A percentile compares a stretch with the other conserved stretches of the same genome.
Conservation (phyloP, 2,888 invertebrate genomes). For the Apodemia mormo region DNA sequence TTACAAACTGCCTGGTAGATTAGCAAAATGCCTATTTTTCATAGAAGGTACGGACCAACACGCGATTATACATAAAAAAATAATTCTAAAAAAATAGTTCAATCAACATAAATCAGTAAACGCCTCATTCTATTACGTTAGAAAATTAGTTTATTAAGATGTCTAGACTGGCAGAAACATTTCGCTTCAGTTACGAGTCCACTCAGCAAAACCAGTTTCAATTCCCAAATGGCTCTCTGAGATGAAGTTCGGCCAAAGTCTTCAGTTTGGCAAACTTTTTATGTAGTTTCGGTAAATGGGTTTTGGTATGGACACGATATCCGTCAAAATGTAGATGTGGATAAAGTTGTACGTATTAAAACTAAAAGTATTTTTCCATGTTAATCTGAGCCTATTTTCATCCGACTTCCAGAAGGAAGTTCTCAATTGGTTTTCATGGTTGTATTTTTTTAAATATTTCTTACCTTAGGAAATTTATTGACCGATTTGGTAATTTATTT, state of each 20-base stretch:
- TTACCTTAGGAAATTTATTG: no score
- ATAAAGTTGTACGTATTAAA: constrained; percentile 5
- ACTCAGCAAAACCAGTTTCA: constrained; percentile 14
- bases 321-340: neutral
- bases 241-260: constrained; percentile 11
- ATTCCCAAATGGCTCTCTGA: constrained; percentile 11
- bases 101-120: neutral
- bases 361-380: neutral
- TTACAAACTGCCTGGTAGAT: no score
- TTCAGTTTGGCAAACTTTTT: constrained; percentile 7
- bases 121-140: neutral
- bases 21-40: no score
- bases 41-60: no score
- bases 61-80: no score
- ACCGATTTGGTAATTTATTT: no score
- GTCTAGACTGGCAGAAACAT: constrained; percentile 3
- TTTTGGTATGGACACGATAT: neutral
- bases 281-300: constrained; percentile 13
- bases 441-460: no score
- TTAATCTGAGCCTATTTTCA: neutral
- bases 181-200: constrained; percentile 12
- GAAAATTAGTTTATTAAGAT: neutral
- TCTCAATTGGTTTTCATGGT: no score
- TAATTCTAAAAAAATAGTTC: no score
- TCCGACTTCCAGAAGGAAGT: no score